These are phyloP conservation scores for Etia nguti DNA, from an alignment of 2,113 vertebrate species.

Conservation along the genomic window DNA sequence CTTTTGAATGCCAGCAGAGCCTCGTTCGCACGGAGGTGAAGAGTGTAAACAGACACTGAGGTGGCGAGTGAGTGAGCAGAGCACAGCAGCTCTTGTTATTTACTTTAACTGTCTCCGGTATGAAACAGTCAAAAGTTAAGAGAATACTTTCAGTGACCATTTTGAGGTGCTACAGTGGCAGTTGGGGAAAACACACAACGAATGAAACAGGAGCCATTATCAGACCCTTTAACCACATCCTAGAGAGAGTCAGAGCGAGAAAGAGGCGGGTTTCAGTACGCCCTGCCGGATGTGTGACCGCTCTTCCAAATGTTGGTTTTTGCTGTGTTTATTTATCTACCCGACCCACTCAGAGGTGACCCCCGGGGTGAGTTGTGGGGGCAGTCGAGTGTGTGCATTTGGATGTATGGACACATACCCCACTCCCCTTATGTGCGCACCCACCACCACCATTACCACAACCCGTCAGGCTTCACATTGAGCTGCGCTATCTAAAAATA, in stretches of 20 bases:
- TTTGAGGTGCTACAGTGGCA: neutral
- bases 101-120: neutral
- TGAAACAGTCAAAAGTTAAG: neutral
- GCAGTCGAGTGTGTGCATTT: neutral
- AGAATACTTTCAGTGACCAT: neutral
- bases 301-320: constrained; percentile 62
- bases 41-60: neutral
- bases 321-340: constrained; percentile 62
- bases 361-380: constrained; percentile 43
- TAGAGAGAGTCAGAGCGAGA: neutral
- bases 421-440: neutral
- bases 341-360: constrained; percentile 64
- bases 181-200: constrained; percentile 16
- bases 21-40: neutral
- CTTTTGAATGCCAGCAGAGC: neutral
- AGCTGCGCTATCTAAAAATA: constrained; percentile 61
- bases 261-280: constrained; percentile 15
- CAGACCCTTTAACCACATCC: constrained; percentile 53
- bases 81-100: neutral
- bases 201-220: constrained; percentile 44
- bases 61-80: neutral
- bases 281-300: constrained; percentile 42
- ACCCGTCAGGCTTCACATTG: constrained; percentile 37
- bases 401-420: neutral
- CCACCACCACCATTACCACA: constrained; percentile 5